Percentiles rank a stretch among this genome's conserved stretches.
Conservation (phyloP, 1,140 invertebrate genomes). For the Colletes gigas region DNA sequence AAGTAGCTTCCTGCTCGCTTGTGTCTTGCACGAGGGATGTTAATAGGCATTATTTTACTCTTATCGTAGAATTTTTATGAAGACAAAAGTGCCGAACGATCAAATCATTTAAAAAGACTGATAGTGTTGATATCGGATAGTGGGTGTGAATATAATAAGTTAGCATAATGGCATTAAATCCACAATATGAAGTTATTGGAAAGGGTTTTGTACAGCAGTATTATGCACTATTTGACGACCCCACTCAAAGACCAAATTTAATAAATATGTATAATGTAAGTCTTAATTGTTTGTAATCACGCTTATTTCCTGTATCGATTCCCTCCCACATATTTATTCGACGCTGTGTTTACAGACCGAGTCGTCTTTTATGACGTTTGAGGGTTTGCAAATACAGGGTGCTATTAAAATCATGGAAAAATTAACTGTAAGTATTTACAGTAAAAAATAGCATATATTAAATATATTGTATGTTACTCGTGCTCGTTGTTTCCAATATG, state of each 20-base stretch:
- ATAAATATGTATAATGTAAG: constrained; percentile 96
- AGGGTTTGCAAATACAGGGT: constrained; percentile 95
- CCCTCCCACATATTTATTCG: constrained; percentile 9
- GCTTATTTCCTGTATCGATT: background rate
- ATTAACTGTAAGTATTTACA: constrained; percentile 87
- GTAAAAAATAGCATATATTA: background rate
- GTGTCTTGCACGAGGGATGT: constrained; percentile 55
- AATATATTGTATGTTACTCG: background rate
- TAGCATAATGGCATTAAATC: constrained; percentile 89
- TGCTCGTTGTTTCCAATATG: background rate
- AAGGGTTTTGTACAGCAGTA: constrained; percentile 97
- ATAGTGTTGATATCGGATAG: constrained; percentile 15
- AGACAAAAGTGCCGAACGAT: constrained; percentile 11
- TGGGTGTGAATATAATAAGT: constrained; percentile 36
- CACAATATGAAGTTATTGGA: constrained; percentile 94
- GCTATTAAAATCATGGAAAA: constrained; percentile 96
- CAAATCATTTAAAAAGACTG: constrained; percentile 31
- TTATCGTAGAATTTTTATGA: constrained; percentile 48
- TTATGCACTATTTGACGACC: constrained; percentile 95
- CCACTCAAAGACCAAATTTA: constrained; percentile 88
- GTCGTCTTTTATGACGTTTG: constrained; percentile 97
- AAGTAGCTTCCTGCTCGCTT: constrained; percentile 57
- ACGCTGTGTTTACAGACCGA: constrained; percentile 85
- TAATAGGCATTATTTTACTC: constrained; percentile 50
- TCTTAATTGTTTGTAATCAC: constrained; percentile 62